Percentiles rank a stretch among this genome's conserved stretches.
phyloP scores from a whole-genome alignment of 2,113 vertebrate species.

The Callocephalon fimbriatum region DNA sequence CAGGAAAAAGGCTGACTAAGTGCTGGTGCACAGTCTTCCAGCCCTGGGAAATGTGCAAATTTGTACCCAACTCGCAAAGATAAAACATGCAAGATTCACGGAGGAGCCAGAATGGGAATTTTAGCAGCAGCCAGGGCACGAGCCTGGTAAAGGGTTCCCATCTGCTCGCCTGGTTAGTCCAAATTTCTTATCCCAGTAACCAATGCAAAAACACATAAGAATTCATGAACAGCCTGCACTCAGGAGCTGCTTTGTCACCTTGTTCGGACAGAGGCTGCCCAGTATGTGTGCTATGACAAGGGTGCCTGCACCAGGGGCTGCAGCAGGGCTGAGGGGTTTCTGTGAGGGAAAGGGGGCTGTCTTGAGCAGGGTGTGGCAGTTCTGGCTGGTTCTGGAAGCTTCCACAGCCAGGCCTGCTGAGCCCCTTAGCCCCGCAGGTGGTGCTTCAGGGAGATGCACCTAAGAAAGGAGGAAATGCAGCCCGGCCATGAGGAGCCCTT shows the following conservation, averaged over 20 bases:
- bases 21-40: not conserved
- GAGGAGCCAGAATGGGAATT: not conserved
- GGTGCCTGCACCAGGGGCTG: fast-evolving
- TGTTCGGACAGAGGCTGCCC: fast-evolving
- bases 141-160: fast-evolving
- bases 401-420: fast-evolving
- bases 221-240: too few relatives aligned
- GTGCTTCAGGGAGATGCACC: fast-evolving
- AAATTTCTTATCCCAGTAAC: not conserved
- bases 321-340: fast-evolving
- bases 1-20: not conserved
- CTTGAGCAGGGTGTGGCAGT: fast-evolving
- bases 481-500: fast-evolving
- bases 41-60: fast-evolving
- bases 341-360: not conserved
- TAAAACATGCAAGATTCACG: fast-evolving
- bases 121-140: fast-evolving
- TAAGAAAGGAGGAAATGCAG: not conserved
- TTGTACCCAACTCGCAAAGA: not conserved
- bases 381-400: not conserved
- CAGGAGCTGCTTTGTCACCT: not conserved
- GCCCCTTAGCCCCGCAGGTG: fast-evolving
- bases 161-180: fast-evolving
- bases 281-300: fast-evolving
- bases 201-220: fast-evolving